phyloP scores from a whole-genome alignment of 2,888 invertebrate genomes.

The Hydraecia micacea region DNA sequence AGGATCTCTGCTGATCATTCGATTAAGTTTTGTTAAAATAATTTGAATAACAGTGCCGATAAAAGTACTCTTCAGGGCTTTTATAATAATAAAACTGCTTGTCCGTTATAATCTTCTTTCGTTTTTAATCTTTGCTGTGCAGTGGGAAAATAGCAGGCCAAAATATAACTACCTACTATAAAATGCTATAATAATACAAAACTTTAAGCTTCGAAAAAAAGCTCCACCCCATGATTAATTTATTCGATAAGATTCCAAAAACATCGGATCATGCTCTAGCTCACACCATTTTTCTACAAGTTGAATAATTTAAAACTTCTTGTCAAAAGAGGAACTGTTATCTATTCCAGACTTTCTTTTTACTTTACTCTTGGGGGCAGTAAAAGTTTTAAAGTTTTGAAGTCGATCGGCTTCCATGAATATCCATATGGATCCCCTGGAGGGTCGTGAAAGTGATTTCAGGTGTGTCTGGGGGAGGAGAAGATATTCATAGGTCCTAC shows the following conservation, averaged over 20 bases:
- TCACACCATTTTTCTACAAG: not conserved
- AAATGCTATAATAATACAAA: not conserved
- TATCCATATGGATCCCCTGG: slow-evolving; percentile 34
- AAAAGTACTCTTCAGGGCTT: not conserved
- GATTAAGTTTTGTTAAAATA: not conserved
- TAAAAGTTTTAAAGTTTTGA: slow-evolving; percentile 51
- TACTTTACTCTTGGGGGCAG: slow-evolving; percentile 8
- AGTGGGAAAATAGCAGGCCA: not conserved
- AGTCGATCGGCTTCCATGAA: slow-evolving; percentile 43
- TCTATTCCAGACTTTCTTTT: slow-evolving; percentile 27
- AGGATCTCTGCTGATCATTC: not conserved
- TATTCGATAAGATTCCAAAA: not conserved
- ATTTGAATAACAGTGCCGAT: not conserved
- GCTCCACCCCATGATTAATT: not conserved
- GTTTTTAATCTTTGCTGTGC: too few relatives aligned
- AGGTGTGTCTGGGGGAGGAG: not conserved
- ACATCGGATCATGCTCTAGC: not conserved
- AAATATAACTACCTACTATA: not conserved
- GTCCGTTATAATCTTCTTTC: not conserved
- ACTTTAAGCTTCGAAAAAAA: not conserved
- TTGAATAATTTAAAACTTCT: slow-evolving; percentile 29
- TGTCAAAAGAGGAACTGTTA: slow-evolving; percentile 25
- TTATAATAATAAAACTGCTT: not conserved
- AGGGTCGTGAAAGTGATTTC: slow-evolving; percentile 13
- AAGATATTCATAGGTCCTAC: not conserved